Base-by-base conservation (phyloP, 2,888 invertebrate species). In the Dryomyza anilis region DNA sequence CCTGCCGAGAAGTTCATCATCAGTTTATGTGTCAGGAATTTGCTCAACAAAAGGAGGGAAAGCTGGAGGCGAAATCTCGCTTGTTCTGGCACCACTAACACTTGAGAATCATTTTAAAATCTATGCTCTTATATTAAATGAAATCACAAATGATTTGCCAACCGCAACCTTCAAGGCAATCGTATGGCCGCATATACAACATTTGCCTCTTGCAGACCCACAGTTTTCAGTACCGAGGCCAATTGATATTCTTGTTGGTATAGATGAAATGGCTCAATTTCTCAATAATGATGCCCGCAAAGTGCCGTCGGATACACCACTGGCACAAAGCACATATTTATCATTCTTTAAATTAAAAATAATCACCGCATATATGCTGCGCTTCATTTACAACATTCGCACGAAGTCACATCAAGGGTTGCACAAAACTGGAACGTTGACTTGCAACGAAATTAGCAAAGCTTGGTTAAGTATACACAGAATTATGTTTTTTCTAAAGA, bases 241-340 rank as follows among this genome's bases (percentile, higher is more conserved):
- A 5, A 64, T 58, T 30, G 58, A 64, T 19, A 36, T 64, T 12
- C 14, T 58, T 10, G 25, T 58, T 6, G 63, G 52, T 19, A 45
- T 62, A 53, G 45, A 60, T n/a, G 46, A 39, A n/a, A 61, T 63
- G 63, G 39, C 33, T 14, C 45, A 45, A n/a, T 45, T 19, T 19
- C 19, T 45, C 8, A 45, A 14, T 2, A 14, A n/a, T 4, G n/a
- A 53, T 29, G 16, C 19, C 19, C 45, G 45, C 5, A 45, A 45
- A 16, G 45, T 16, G 19, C 45, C 8, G 25, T 29, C 25, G 12
- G 50, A 45, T 7, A 50, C 52, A 4, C 36, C 52, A 19, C 52
- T 65, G 27, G 60, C 61, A 4, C 62, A 65, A 29, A 50, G 63
- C 12, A 65, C 67, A 7, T 65, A 58, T 27, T 33, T 25, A 12